Evolutionary conservation across 2,888 invertebrate species (phyloP), one percentile per base, ranked within the genome.

Genomic region (Acheta domesticus): DNA sequence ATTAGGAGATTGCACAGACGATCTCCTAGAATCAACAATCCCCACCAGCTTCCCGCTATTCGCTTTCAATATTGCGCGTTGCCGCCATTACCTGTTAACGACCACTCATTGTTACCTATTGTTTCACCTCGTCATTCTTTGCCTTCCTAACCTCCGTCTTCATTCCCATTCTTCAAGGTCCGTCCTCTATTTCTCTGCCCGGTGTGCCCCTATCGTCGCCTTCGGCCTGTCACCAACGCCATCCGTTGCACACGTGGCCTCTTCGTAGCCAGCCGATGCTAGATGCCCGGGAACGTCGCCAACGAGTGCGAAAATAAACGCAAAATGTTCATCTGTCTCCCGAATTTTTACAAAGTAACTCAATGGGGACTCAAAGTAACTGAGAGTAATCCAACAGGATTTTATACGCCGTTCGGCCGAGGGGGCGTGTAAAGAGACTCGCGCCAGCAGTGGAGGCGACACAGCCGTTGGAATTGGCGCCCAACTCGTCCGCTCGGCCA

Each of bases 321-420:
- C n/a, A 62, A 62, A 62, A 62, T n/a, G 62, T 62, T 62, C 62
- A 62, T 62, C 62, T 62, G 62, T 14, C n/a, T n/a, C 16, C 16
- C n/a, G 62, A n/a, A 62, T 62, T 62, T 62, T 62, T 62, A 62
- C 62, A 19, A 62, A 62, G 62, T 62, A 62, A 62, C 62, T 62
- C 62, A 62, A 62, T 62, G n/a, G 62, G 62, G n/a, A 19, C 62
- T 62, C 62, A 62, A 62, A 62, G 62, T 62, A 62, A 62, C 62
- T 12, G 16, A n/a, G n/a, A 62, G 62, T 62, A 62, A n/a, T n/a
- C n/a, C n/a, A 62, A 62, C n/a, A 62, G 62, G 62, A 62, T 4
- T 62, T 62, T 3, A 62, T 62, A 62, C 62, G 62, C 62, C 62
- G 11, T 62, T 62, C 36, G 62, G 62, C 62, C 62, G 36, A 36